phyloP scores from a whole-genome alignment of 2,888 invertebrate genomes.

The Brenthis ino region DNA sequence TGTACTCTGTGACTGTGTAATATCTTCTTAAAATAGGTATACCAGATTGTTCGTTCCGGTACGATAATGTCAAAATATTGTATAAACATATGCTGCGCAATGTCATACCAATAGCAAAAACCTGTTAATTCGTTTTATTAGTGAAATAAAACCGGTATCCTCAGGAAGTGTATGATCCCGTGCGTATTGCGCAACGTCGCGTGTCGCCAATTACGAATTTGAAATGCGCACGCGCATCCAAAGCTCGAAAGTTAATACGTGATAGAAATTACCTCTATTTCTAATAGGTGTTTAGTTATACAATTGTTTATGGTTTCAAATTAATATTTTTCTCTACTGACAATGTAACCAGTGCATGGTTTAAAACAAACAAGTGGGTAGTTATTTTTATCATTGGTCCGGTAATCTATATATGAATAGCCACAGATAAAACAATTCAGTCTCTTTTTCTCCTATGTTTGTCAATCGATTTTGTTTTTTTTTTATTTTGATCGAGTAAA shows the following conservation, averaged over 20 bases:
- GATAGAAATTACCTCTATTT: conserved; percentile 39
- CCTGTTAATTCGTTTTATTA: not conserved
- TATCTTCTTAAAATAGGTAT: too few species aligned
- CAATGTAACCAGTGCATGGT: not conserved
- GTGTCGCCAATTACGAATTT: conserved; percentile 34
- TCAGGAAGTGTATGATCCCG: conserved; percentile 30
- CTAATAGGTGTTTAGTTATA: conserved; percentile 32
- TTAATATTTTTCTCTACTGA: conserved; percentile 12
- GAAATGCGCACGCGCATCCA: conserved; percentile 37
- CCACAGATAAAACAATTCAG: too few species aligned
- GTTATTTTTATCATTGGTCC: too few species aligned
- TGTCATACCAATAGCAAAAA: not conserved
- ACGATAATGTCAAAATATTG: too few species aligned
- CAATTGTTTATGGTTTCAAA: conserved; percentile 24
- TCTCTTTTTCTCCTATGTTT: too few species aligned
- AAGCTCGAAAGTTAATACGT: conserved; percentile 41
- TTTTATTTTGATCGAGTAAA: too few species aligned
- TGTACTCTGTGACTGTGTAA: too few species aligned
- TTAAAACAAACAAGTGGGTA: not conserved
- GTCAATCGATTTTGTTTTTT: too few species aligned
- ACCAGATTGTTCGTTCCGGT: too few species aligned
- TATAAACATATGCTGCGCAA: not conserved
- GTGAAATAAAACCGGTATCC: conserved; percentile 23
- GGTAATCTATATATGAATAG: too few species aligned
- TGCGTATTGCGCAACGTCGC: conserved; percentile 33